A percentile compares a stretch with the other conserved stretches of the same genome.
phyloP scores from a whole-genome alignment of 2,113 vertebrate genomes.

The Cercocebus atys region DNA sequence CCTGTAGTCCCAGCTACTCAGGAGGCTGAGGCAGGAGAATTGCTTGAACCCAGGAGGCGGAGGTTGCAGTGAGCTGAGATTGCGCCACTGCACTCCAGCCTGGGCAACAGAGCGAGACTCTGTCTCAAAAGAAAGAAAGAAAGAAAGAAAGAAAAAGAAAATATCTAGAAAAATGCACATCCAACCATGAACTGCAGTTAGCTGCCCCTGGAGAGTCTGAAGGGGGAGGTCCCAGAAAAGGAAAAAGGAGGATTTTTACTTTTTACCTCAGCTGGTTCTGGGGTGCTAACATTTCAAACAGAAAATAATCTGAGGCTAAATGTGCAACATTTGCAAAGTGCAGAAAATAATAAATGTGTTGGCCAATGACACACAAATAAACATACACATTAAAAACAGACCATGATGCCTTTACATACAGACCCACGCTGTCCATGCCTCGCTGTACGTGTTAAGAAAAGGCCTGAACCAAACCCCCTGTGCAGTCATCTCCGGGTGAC shows the following conservation, averaged over 20 bases:
- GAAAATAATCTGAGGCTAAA: background rate
- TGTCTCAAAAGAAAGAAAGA: too few relatives aligned
- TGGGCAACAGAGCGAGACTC: too few relatives aligned
- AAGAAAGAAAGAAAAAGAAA: background rate
- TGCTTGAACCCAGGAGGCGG: too few relatives aligned
- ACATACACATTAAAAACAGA: fast-evolving
- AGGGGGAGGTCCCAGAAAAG: fast-evolving
- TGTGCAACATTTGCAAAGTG: fast-evolving
- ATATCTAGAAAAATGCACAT: background rate
- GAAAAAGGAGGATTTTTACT: fast-evolving
- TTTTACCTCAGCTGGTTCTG: fast-evolving
- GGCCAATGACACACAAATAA: fast-evolving
- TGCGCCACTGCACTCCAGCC: too few relatives aligned
- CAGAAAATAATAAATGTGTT: fast-evolving
- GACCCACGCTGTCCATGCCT: fast-evolving
- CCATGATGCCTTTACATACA: fast-evolving
- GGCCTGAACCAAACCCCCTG: fast-evolving
- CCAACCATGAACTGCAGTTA: fast-evolving
- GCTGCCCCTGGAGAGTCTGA: background rate
- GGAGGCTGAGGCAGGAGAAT: too few relatives aligned
- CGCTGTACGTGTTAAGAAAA: fast-evolving
- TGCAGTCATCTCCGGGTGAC: background rate
- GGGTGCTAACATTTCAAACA: fast-evolving
- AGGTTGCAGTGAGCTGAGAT: too few relatives aligned
- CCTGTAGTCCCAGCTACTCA: too few relatives aligned